Percentiles rank a stretch among this genome's conserved stretches.
These are phyloP conservation scores for Falcunculus frontatus DNA, from an alignment of 2,113 vertebrate species.

Conservation along the genomic window DNA sequence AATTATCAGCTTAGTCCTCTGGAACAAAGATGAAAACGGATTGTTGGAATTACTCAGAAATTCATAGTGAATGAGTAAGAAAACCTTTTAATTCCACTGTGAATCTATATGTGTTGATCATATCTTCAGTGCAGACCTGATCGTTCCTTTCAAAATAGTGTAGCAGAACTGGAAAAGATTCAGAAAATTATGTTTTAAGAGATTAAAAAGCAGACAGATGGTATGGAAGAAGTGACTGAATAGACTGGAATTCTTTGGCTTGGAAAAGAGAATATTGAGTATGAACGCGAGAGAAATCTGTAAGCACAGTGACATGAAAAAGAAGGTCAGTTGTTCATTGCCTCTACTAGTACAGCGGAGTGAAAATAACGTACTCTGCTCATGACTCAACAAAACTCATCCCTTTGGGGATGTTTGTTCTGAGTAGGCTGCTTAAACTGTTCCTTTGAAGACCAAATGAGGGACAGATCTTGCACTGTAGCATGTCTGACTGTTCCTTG, in stretches of 20 bases:
- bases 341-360: neutral
- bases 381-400: neutral
- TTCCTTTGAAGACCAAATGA: neutral
- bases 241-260: neutral
- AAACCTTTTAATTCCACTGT: neutral
- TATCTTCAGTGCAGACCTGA: neutral
- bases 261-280: neutral
- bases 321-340: neutral
- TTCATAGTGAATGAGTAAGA: neutral
- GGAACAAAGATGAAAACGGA: neutral
- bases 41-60: neutral
- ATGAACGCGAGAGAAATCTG: neutral
- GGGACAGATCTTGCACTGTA: neutral
- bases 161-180: neutral
- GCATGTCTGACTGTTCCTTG: neutral
- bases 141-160: neutral
- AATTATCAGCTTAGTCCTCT: neutral
- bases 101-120: neutral
- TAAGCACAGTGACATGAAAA: neutral
- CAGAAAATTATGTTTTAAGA: neutral
- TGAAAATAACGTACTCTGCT: fast-evolving
- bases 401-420: neutral
- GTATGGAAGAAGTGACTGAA: neutral
- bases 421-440: neutral
- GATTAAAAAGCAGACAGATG: neutral